Conservation (phyloP, 1,140 invertebrate species). For the Eumeta japonica region DNA sequence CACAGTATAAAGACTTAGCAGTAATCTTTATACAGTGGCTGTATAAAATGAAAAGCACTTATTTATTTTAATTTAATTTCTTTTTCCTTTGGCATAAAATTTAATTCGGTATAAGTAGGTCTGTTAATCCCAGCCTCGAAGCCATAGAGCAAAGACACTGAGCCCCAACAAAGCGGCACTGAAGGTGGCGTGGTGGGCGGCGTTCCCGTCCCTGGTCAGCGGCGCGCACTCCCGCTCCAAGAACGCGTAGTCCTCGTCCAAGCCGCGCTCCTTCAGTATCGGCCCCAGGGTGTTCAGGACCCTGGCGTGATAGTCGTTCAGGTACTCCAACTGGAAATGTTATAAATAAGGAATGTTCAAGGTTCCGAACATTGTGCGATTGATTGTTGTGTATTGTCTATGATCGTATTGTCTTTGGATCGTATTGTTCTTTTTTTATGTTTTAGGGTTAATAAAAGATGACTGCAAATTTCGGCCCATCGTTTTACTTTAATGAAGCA, state of each 20-base stretch:
- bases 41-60: no score
- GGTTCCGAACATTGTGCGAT: constrained; percentile 10
- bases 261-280: constrained; percentile 63
- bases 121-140: constrained; percentile 8
- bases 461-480: no score
- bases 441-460: no score
- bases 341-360: no score
- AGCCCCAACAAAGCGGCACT: constrained; percentile 21
- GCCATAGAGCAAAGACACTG: constrained; percentile 10
- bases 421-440: no score
- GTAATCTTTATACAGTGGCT: no score
- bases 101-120: no score
- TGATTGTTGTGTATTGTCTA: neutral
- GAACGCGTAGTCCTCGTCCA: constrained; percentile 71
- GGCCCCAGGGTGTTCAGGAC: constrained; percentile 71
- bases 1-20: no score
- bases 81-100: no score
- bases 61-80: no score
- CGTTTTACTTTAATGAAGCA: no score
- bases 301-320: constrained; percentile 77
- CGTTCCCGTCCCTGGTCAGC: constrained; percentile 17
- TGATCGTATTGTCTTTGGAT: neutral
- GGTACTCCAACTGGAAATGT: constrained; percentile 66
- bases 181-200: constrained; percentile 21
- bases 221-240: constrained; percentile 65